Evolutionary conservation across 2,113 vertebrate species (phyloP).

Genomic region (Clarias batrachus): DNA sequence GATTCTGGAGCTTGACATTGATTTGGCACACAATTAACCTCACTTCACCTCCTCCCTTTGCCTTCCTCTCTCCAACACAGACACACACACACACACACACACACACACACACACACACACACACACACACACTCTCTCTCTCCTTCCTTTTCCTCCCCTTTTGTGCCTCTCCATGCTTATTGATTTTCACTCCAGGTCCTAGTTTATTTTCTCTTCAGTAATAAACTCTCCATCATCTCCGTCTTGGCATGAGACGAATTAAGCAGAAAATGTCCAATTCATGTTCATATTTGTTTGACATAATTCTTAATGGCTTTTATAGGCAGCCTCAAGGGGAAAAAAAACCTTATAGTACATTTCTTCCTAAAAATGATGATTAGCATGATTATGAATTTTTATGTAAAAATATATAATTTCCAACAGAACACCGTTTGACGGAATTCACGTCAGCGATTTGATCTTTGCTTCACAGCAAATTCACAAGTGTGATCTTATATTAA

Average conservation of each 20-base stretch:
- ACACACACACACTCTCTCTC: background rate
- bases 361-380: background rate
- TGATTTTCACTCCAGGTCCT: conserved; percentile 42
- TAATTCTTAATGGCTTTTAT: background rate
- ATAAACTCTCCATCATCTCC: conserved; percentile 30
- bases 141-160: conserved; percentile 2
- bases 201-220: conserved; percentile 20
- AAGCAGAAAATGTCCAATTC: conserved; percentile 15
- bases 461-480: background rate
- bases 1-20: conserved; percentile 48
- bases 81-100: background rate
- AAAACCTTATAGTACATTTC: background rate
- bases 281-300: conserved; percentile 15
- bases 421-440: background rate
- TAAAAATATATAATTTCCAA: background rate
- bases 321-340: background rate
- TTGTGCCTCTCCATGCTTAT: conserved; percentile 28
- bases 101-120: background rate
- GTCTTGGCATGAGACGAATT: conserved; percentile 13
- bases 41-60: conserved; percentile 3
- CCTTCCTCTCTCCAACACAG: background rate
- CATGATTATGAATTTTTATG: background rate
- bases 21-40: conserved; percentile 52
- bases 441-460: background rate
- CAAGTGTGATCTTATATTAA: background rate